Base-by-base conservation (phyloP, 2,113 vertebrate species). In the Phyllostomus discolor region DNA sequence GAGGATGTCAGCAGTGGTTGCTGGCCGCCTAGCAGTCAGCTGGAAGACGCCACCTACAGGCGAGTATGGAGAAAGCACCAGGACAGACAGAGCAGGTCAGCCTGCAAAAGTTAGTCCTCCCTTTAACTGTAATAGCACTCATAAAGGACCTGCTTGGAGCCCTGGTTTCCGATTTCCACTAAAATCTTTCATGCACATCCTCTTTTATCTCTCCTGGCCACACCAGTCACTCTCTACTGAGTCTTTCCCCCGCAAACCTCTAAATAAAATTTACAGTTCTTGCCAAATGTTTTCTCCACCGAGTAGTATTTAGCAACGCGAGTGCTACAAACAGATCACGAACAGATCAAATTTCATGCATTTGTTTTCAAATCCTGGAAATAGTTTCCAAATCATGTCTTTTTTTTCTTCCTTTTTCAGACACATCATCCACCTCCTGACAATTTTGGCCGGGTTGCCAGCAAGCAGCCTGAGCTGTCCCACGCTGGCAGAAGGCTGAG, bases 381-480 rank as follows among this genome's bases (percentile, higher is more conserved):
- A 94, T 95, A 96, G 66, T 97, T 97, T 93, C 94, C 94, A 95
- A 94, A 95, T 95, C 86, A 38, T 94, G 52, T 72, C 22, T 52
- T 48, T 52, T 54, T 52, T 52, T 54, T 20, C 5, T 20, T 7
- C 5, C 54, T 17, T 75, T 85, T 91, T 66, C 50, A 95, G 88
- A 90, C 87, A 96, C 67, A 62, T 76, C 83, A 88, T 88, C 82
- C 86, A 46, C 67, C 66, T 91, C 91, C 72, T n/a, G 26, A 79
- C 73, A 83, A 52, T 52, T 90, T 17, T 54, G 72, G 82, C 91
- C 54, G 35, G 33, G 38, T 79, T 54, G 69, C 80, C 83, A 93
- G 59, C 43, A 87, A 28, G 66, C 64, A 64, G 46, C 16, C 50
- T 35, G 17, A 3, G 2, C 43, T 66, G 24, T 67, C 62, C 69